Evolutionary conservation across 2,888 invertebrate genomes (phyloP), one percentile per base, ranked within the genome.

Genomic region (Aethes cnicana): DNA sequence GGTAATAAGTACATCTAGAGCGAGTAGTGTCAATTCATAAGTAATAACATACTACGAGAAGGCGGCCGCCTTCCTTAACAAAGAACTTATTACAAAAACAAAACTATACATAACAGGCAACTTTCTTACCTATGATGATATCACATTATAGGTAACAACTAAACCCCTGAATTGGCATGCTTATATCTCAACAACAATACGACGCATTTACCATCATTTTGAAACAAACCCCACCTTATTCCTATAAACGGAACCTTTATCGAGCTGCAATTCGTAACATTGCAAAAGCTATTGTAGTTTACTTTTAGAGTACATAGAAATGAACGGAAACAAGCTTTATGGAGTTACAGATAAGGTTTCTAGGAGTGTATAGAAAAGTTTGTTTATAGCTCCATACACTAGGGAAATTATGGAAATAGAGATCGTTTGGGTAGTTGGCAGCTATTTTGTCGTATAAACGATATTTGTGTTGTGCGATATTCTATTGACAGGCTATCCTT

Each of bases 381-480:
- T 30, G 49, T 43, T 35, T 43, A 17, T 23, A 21, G 35, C 14
- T 39, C 25, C 42, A 35, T 43, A 50, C 43, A 43, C 49, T 36
- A 17, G 49, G 49, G 49, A 50, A 50, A 50, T 50, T 50, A 50
- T 50, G 49, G 49, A 50, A 50, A 50, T 50, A 43, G 49, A 43
- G 20, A 43, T 50, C 36, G 49, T 49, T 49, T 49, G 17, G 49
- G 43, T 50, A 50, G 49, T 50, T 50, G 49, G 49, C 49, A 36
- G 49, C 49, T 50, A 50, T 50, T 50, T 50, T 50, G 49, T 50
- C 49, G 35, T 50, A 50, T 50, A 43, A 50, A 43, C 49, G 49
- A 26, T 49, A 42, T 50, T 50, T 36, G 49, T 49, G 41, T 14
- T 33, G 44, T 17, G 18, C 35, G 42, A 50, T 43, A 50, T 50